Evolutionary conservation across 2,888 invertebrate species (phyloP).

Genomic region (Drosophila paranaensis): DNA sequence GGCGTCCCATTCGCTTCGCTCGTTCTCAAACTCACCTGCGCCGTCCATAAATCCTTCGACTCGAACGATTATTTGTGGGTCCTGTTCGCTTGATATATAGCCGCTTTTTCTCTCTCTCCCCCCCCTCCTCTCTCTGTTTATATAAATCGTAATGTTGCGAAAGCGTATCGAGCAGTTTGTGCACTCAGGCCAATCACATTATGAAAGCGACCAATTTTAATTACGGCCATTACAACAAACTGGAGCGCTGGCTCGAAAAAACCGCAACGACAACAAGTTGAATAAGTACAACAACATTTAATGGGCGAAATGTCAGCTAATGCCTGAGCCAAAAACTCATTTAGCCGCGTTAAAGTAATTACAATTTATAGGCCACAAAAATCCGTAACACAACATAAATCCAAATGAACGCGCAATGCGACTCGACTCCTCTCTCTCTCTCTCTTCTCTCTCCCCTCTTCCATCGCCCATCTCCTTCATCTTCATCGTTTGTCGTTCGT

Average conservation of each 20-base stretch:
- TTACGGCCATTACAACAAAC: slow-evolving; percentile 73
- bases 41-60: slow-evolving; percentile 56
- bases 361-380: slow-evolving; percentile 81
- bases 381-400: slow-evolving; percentile 79
- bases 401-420: slow-evolving; percentile 70
- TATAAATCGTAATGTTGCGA: slow-evolving; percentile 34
- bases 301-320: slow-evolving; percentile 64
- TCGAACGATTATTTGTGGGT: slow-evolving; percentile 56
- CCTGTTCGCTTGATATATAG: slow-evolving; percentile 60
- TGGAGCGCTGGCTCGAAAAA: slow-evolving; percentile 19
- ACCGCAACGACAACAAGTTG: slow-evolving; percentile 34
- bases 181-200: slow-evolving; percentile 72
- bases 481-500: slow-evolving; percentile 4
- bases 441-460: neutral
- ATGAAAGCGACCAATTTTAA: slow-evolving; percentile 78
- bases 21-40: slow-evolving; percentile 27
- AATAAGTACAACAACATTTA: slow-evolving; percentile 54
- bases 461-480: slow-evolving; percentile 1
- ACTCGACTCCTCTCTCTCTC: neutral
- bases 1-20: slow-evolving; percentile 10
- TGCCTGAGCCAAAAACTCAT: slow-evolving; percentile 74
- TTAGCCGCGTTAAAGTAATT: slow-evolving; percentile 79
- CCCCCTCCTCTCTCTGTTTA: neutral
- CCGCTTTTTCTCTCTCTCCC: slow-evolving; percentile 18
- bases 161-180: slow-evolving; percentile 28